These are phyloP conservation scores for Festucalex cinctus DNA, from an alignment of 2,113 vertebrate genomes.

Conservation along the genomic window DNA sequence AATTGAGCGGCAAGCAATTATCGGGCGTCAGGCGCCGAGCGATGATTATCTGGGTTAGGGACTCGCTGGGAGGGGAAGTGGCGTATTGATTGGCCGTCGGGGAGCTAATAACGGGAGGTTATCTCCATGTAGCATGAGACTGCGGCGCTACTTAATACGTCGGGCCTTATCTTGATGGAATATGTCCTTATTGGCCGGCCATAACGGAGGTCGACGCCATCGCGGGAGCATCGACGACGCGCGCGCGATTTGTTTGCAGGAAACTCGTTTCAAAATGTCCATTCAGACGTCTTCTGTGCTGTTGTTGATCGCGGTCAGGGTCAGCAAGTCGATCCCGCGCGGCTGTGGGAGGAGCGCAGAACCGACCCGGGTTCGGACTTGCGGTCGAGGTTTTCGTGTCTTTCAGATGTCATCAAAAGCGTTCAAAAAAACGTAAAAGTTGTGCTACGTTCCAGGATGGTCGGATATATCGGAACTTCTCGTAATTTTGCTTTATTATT, in stretches of 20 bases:
- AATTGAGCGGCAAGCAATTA: constrained; percentile 78
- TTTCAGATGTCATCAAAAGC: too few species aligned
- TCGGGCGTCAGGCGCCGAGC: constrained; percentile 64
- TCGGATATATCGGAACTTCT: too few species aligned
- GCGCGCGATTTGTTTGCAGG: constrained; percentile 13
- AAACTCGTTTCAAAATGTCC: neutral
- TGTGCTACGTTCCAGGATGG: too few species aligned
- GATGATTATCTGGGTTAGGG: constrained; percentile 77
- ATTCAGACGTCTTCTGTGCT: neutral
- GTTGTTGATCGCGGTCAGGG: neutral
- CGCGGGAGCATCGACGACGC: constrained; percentile 31
- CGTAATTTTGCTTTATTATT: too few species aligned
- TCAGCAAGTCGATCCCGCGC: neutral
- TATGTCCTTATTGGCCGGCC: constrained; percentile 55
- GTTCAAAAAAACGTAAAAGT: too few species aligned
- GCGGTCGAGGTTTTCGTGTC: too few species aligned
- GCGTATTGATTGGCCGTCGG: constrained; percentile 79
- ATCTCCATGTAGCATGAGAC: constrained; percentile 78
- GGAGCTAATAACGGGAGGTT: constrained; percentile 80
- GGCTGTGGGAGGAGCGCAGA: neutral
- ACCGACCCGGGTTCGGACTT: too few species aligned
- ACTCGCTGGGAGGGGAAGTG: constrained; percentile 74
- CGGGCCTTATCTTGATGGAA: constrained; percentile 71
- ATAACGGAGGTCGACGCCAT: constrained; percentile 60
- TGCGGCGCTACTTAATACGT: constrained; percentile 63